A percentile compares a stretch with the other conserved stretches of the same genome.
These are phyloP conservation scores for Megastigmus dorsalis DNA, from an alignment of 2,888 invertebrate genomes.

Conservation along the genomic window DNA sequence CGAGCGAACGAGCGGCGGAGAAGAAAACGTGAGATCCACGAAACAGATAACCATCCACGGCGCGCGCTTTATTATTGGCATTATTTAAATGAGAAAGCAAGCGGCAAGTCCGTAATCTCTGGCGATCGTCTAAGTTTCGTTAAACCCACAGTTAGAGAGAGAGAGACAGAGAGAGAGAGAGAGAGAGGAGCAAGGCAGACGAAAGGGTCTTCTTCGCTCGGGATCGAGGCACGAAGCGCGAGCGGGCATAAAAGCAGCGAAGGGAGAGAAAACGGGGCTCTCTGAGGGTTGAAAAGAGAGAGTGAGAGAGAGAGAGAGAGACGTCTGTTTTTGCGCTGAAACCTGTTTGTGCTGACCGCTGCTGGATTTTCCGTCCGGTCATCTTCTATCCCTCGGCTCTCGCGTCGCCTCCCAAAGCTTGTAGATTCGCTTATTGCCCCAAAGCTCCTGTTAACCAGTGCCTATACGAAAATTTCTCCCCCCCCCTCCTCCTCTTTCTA, in stretches of 20 bases:
- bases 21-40: constrained; percentile 33
- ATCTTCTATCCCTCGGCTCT: constrained; percentile 55
- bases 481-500: constrained; percentile 18
- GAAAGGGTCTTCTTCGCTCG: neutral
- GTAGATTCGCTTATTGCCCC: constrained; percentile 71
- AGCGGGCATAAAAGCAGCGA: neutral
- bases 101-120: constrained; percentile 25
- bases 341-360: constrained; percentile 71
- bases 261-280: constrained; percentile 18
- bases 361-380: constrained; percentile 69
- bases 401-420: constrained; percentile 70
- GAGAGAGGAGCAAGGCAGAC: no score
- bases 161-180: neutral
- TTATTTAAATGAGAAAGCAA: constrained; percentile 72
- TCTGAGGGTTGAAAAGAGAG: constrained; percentile 57
- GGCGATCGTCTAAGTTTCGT: constrained; percentile 20
- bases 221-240: no score
- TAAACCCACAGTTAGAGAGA: neutral
- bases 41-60: constrained; percentile 39
- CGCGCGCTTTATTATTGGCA: constrained; percentile 70
- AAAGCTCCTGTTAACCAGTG: constrained; percentile 60
- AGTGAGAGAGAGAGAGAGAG: constrained; percentile 42
- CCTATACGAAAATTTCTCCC: constrained; percentile 44
- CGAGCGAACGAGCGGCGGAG: neutral
- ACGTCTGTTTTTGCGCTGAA: constrained; percentile 61